Evolutionary conservation across 2,113 vertebrate genomes (phyloP), one percentile per base, ranked within the genome.

Genomic region (Silurus glanis): DNA sequence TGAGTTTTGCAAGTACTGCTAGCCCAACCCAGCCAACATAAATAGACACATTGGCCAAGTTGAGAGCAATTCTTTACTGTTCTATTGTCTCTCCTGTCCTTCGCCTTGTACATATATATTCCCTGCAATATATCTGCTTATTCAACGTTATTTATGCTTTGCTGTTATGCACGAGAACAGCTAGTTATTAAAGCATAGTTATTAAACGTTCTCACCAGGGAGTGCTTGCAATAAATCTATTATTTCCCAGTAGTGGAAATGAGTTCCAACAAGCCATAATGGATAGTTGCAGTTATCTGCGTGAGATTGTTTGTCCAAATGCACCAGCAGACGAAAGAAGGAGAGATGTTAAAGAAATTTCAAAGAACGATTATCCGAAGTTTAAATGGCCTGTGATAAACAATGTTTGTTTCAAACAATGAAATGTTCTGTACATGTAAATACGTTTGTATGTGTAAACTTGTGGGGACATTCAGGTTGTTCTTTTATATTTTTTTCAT

Each of bases 41-140:
- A 95, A 95, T 91, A 94, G 92, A 92, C 90, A 87, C 88, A 88
- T 87, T 69, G 1, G 92, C 94, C 94, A 94, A 93, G 91, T 89
- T 87, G 88, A 91, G 89, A 87, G 85, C 91, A 87, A 91, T 91
- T 87, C 87, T 90, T 92, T 91, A 92, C 88, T 88, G 82, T 87
- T 89, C 88, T 86, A 89, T 90, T 89, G 90, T 91, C 92, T 92
- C 89, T 87, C 92, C 91, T 89, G 89, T 91, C 62, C 67, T 61
- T 79, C 84, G 84, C 76, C 85, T 76, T 82, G 87, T 87, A 86
- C 69, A 88, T 88, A 88, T 88, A 88, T 85, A 89, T 90, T 88
- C 84, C 84, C 74, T 87, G 83, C 80, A 72, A 79, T 91, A 79
- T 91, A 92, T 92, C 91, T 91, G 67, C 88, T 86, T 76, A 92